A percentile compares a stretch with the other conserved stretches of the same genome.
These are phyloP conservation scores for Columba livia DNA, from an alignment of 2,113 vertebrate genomes.

Conservation along the genomic window DNA sequence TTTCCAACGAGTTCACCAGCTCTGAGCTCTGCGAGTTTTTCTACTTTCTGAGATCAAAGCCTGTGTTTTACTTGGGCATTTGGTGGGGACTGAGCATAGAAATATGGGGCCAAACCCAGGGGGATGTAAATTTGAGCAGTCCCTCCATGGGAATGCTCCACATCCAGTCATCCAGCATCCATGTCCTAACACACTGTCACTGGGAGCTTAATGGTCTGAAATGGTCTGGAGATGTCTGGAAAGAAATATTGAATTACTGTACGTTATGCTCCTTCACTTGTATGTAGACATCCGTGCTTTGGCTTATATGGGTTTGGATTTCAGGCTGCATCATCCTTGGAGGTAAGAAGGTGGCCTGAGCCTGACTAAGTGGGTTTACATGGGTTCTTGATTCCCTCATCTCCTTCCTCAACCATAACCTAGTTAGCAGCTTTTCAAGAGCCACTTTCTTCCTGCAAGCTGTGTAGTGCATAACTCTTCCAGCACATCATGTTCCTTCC, in stretches of 20 bases:
- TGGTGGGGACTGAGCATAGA: neutral
- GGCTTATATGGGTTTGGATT: neutral
- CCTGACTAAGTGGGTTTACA: neutral
- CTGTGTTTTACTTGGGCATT: neutral
- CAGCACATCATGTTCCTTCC: neutral
- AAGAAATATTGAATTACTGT: neutral
- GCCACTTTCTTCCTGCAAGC: neutral
- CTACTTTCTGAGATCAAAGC: accelerated
- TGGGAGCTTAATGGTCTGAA: neutral
- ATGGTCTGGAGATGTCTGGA: neutral
- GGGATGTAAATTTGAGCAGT: neutral
- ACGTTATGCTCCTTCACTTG: neutral
- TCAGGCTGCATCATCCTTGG: neutral
- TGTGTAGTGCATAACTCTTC: neutral
- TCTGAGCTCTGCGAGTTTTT: accelerated
- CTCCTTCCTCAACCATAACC: neutral
- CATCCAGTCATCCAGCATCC: neutral
- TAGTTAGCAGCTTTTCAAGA: neutral
- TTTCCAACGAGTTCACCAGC: neutral
- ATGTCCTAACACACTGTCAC: neutral
- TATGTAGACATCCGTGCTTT: neutral
- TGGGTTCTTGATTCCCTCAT: neutral
- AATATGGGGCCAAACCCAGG: neutral
- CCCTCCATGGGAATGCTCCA: accelerated
- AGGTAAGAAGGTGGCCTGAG: neutral